Base-by-base conservation (phyloP, 1,140 invertebrate genomes). In the Fopius arisanus region DNA sequence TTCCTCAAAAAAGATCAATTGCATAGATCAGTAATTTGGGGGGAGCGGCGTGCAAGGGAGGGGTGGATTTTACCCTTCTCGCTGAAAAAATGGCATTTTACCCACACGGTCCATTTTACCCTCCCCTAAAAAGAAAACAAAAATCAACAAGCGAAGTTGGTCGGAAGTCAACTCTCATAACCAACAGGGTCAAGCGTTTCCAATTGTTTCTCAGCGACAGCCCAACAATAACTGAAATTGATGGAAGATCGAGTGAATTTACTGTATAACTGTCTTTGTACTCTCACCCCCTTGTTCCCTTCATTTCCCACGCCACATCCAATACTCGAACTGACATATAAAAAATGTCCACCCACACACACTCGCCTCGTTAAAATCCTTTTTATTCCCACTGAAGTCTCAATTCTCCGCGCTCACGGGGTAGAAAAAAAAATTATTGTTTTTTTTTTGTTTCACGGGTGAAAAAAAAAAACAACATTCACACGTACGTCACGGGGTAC, bases 401-500 rank as follows among this genome's bases (percentile, higher is more conserved):
- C 43, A 51, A 51, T 51, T 51, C 19, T 51, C 33, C 12, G 43
- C 19, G 7, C 43, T 51, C 5, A 14, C 43, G 7, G 19, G 19
- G 19, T 19, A 51, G 4, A 51, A 51, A 51, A 19, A 51, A 51
- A 51, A 21, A 19, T 51, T 51, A 51, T 51, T 21, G 3, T 51
- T 51, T 59, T 59, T 59, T 59, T 28, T 59, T 59, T 59, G 19
- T 59, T 59, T 59, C 23, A 12, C 19, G n/a, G n/a, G n/a, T n/a
- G 43, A 21, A 59, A 59, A 54, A 21, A 59, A 59, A 59, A 59
- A 59, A 54, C 2, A 59, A 59, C 23, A 59, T 59, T 59, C 54
- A 28, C 54, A 59, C 54, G 54, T 59, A 59, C 54, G 54, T 59
- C 54, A 59, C 54, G 23, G 21, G 19, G n/a, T 51, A 59, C 54